phyloP scores from a whole-genome alignment of 2,113 vertebrate genomes.

The Tautogolabrus adspersus region DNA sequence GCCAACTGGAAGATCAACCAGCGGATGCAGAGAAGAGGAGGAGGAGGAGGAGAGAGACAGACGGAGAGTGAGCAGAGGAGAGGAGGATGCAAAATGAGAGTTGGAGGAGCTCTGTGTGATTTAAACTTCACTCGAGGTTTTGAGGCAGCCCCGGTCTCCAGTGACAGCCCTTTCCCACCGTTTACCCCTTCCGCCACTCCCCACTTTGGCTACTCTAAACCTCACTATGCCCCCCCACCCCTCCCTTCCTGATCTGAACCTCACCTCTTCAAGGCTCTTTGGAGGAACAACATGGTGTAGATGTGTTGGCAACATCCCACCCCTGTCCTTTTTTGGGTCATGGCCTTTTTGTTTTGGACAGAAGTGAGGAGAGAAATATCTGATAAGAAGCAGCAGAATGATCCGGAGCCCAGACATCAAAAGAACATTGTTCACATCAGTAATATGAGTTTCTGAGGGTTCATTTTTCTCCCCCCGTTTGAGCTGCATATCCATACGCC shows the following conservation, averaged over 20 bases:
- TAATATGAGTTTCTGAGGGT: conserved; percentile 28
- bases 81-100: conserved; percentile 73
- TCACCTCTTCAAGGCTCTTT: conserved; percentile 76
- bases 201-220: conserved; percentile 46
- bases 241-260: conserved; percentile 57
- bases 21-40: conserved; percentile 54
- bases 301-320: conserved; percentile 61
- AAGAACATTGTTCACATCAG: conserved; percentile 51
- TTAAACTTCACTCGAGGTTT: conserved; percentile 82
- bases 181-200: conserved; percentile 71
- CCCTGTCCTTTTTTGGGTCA: conserved; percentile 90
- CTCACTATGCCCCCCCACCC: conserved; percentile 34
- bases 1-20: conserved; percentile 12
- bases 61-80: conserved; percentile 39
- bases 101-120: conserved; percentile 69
- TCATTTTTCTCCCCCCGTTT: conserved; percentile 6
- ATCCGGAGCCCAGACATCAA: conserved; percentile 82
- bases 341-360: conserved; percentile 36
- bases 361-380: conserved; percentile 14
- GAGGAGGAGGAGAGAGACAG: conserved; percentile 21
- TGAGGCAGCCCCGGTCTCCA: conserved; percentile 82
- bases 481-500: conserved; percentile 39
- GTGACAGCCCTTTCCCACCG: conserved; percentile 77
- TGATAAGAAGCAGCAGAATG: conserved; percentile 54
- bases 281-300: conserved; percentile 78